Conservation (phyloP, 2,113 vertebrate genomes). For the Dipodomys merriami region DNA sequence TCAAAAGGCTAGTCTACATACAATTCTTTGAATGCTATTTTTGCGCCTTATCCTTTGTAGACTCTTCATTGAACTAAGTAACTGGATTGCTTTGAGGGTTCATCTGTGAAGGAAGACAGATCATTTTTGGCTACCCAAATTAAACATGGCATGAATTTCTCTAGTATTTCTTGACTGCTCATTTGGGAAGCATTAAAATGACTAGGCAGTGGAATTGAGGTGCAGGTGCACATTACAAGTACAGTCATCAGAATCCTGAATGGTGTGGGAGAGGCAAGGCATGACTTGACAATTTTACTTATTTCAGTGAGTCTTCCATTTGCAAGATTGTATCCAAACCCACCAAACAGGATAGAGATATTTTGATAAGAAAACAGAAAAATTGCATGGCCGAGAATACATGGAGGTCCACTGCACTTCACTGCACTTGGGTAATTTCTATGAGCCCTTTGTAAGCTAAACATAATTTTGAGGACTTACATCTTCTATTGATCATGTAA, state of each 20-base stretch:
- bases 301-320: neutral
- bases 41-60: neutral
- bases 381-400: neutral
- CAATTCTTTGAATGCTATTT: neutral
- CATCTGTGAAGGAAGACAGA: constrained; percentile 27
- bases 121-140: constrained; percentile 5
- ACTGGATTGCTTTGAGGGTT: constrained; percentile 44
- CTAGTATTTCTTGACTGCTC: neutral
- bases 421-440: constrained; percentile 2
- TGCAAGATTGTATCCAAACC: constrained; percentile 12
- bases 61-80: neutral
- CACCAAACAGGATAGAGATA: neutral
- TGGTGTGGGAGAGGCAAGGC: neutral
- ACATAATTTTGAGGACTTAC: neutral
- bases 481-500: neutral
- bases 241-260: constrained; percentile 11
- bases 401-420: neutral
- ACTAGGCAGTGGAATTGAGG: neutral
- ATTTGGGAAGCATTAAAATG: constrained; percentile 37
- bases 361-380: constrained; percentile 11
- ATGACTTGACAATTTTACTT: constrained; percentile 1
- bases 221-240: constrained; percentile 1
- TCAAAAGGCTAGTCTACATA: neutral
- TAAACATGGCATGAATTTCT: neutral
- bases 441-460: neutral